phyloP scores from a whole-genome alignment of 2,113 vertebrate genomes.

The Scomber colias region DNA sequence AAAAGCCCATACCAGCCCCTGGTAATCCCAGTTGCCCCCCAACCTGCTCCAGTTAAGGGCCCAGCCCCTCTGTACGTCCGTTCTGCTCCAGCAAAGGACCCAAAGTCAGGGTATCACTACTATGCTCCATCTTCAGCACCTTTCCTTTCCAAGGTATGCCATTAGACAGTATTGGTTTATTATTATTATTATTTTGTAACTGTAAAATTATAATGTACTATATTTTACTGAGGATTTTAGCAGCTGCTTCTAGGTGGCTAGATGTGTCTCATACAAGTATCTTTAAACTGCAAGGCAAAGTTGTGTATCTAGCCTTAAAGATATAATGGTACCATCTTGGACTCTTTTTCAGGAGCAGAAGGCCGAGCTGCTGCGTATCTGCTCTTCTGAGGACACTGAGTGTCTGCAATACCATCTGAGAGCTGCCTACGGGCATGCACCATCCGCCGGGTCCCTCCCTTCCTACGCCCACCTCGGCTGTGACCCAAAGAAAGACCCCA shows the following conservation, averaged over 20 bases:
- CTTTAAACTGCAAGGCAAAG: not conserved
- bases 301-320: not conserved
- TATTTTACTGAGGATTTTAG: not conserved
- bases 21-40: conserved; percentile 60
- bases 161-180: not conserved
- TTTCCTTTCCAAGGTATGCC: conserved; percentile 79
- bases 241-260: too few relatives aligned
- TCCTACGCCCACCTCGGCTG: conserved; percentile 85
- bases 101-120: conserved; percentile 76
- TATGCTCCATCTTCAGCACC: conserved; percentile 68
- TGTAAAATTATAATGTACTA: not conserved
- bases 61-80: conserved; percentile 73
- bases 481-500: conserved; percentile 83
- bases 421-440: conserved; percentile 78
- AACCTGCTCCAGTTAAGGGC: conserved; percentile 74
- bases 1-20: conserved; percentile 79
- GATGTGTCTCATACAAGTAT: not conserved
- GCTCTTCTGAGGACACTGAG: conserved; percentile 81
- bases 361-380: conserved; percentile 84
- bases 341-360: conserved; percentile 77
- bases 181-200: too few relatives aligned
- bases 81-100: conserved; percentile 66
- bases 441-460: conserved; percentile 69
- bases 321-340: not conserved
- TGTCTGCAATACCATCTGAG: conserved; percentile 87